phyloP scores from a whole-genome alignment of 2,113 vertebrate species.

The Thamnaconus septentrionalis region DNA sequence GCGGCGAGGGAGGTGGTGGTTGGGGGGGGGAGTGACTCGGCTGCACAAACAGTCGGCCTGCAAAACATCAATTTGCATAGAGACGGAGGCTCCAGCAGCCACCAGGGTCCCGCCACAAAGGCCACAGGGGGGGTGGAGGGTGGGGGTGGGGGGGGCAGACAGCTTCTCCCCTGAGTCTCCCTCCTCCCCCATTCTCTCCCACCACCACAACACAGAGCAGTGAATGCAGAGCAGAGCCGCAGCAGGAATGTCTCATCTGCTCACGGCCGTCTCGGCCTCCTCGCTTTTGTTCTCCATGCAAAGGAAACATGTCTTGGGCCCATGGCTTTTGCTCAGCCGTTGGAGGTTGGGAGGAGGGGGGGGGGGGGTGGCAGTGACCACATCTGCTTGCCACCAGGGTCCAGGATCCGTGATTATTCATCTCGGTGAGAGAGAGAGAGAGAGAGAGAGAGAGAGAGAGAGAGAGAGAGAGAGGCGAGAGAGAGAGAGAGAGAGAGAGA shows the following conservation, averaged over 20 bases:
- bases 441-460: too few species aligned
- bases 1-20: too few species aligned
- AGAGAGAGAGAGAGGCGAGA: not conserved
- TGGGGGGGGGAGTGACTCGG: not conserved
- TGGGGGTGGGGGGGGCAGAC: constrained; percentile 52
- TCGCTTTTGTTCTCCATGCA: constrained; percentile 25
- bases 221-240: constrained; percentile 40
- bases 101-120: constrained; percentile 53
- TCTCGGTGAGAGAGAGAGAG: constrained; percentile 29
- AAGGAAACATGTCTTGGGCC: constrained; percentile 24
- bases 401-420: constrained; percentile 52
- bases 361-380: constrained; percentile 13
- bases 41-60: constrained; percentile 48
- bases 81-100: constrained; percentile 48
- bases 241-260: constrained; percentile 36
- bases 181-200: not conserved
- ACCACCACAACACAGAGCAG: constrained; percentile 35
- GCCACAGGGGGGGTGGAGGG: constrained; percentile 49
- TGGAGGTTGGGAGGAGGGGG: not conserved
- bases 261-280: constrained; percentile 33
- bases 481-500: constrained; percentile 41
- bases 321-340: constrained; percentile 33
- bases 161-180: constrained; percentile 18
- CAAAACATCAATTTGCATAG: constrained; percentile 61
- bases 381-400: constrained; percentile 56